These are phyloP conservation scores for Stichodactyla helianthus DNA, from an alignment of 64 coral and sea anemone species.

Conservation along the genomic window DNA sequence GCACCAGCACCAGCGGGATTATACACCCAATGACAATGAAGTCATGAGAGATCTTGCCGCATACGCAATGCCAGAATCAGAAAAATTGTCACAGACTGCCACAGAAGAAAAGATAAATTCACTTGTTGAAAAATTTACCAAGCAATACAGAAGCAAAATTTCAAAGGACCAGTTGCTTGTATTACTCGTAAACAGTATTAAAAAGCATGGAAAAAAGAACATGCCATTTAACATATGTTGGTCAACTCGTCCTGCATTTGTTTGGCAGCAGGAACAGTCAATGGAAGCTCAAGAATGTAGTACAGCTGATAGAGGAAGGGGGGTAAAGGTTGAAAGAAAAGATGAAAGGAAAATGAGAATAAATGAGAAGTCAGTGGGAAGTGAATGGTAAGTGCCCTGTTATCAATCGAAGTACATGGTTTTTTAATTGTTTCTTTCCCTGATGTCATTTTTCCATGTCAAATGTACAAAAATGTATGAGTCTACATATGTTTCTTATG, in stretches of 20 bases:
- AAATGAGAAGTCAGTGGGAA: neutral
- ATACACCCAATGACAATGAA: constrained; percentile 41
- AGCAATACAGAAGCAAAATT: constrained; percentile 71
- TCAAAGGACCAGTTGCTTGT: constrained; percentile 68
- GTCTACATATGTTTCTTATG: too few species aligned
- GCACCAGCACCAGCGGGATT: constrained; percentile 52
- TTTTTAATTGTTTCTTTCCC: too few species aligned
- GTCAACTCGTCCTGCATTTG: constrained; percentile 9
- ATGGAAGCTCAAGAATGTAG: constrained; percentile 5
- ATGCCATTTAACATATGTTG: constrained; percentile 40
- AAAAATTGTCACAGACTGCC: neutral
- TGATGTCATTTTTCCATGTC: too few species aligned
- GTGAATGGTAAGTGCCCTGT: constrained; percentile 49
- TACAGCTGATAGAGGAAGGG: constrained; percentile 43
- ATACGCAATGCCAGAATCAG: constrained; percentile 7
- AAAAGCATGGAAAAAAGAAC: constrained; percentile 36
- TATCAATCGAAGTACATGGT: neutral
- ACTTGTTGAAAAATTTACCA: neutral
- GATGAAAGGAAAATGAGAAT: constrained; percentile 19
- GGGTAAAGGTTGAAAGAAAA: constrained; percentile 36
- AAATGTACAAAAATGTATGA: too few species aligned
- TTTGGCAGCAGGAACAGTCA: constrained; percentile 26
- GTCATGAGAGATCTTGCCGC: constrained; percentile 46
- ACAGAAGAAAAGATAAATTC: neutral
- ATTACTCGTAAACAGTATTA: constrained; percentile 65